Base-by-base conservation (phyloP, 2,888 invertebrate genomes). In the Dusona sp. region DNA sequence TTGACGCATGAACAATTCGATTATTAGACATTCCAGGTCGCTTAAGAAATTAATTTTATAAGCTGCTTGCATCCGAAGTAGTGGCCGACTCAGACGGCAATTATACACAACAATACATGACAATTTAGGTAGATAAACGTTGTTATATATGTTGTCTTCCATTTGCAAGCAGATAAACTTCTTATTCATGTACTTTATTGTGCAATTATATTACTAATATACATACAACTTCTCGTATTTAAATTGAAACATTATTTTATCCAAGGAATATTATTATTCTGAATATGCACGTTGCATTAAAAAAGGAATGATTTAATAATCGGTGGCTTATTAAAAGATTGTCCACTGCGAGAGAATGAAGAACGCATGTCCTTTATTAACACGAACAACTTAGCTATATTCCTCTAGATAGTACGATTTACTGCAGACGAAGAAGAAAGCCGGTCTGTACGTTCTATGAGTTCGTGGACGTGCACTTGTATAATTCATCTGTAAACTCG, bases 401-500 rank as follows among this genome's bases (percentile, higher is more conserved):
- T 61, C 29, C 29, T 61, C 3, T 4, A 70, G 29, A 48, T 2
- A 9, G n/a, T 54, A 13, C n/a, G 45, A 75, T 45, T 42, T 29
- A 83, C 33, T 38, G 45, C 11, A 73, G 67, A 51, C 8, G 22
- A 36, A 13, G 11, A 33, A 57, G 33, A 36, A 57, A n/a, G 42
- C 25, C 36, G 57, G 42, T 38, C 38, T 57, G 70, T 48, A 54
- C 11, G 38, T 38, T 64, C 33, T 29, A 67, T 38, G 61, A 33
- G 64, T 64, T 64, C 29, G 72, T 51, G 33, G 33, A 83, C 54
- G 84, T 65, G 65, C 77, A 85, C 86, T 86, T 87, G 87, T 88
- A 88, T 89, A 90, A 89, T 89, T 89, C 88, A 90, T 87, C 87
- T 88, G 87, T 86, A 88, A 89, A 89, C 88, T 89, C 85, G 87